Base-by-base conservation (phyloP, 2,888 invertebrate species). In the Apoda limacodes region DNA sequence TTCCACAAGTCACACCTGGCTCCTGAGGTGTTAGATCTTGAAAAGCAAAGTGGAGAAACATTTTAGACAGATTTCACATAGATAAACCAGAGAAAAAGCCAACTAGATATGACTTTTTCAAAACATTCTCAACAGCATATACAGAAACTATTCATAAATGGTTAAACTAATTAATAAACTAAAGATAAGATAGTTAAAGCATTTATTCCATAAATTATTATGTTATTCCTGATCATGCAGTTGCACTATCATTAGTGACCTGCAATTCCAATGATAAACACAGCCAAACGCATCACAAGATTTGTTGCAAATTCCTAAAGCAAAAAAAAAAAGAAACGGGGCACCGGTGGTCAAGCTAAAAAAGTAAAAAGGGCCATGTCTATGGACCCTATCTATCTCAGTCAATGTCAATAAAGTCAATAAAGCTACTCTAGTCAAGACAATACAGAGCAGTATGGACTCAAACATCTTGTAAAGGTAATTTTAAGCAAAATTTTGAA, bases 31-130 rank as follows among this genome's bases (percentile, higher is more conserved):
- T 13, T 28, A 11, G 28, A 20, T 20, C 13, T 28, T 9, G 28
- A 20, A 30, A 30, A 25, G 24, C 20, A 7, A 30, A 30, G 12
- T 30, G 30, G 30, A 24, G 25, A 25, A 24, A 25, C n/a, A 12
- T 12, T 13, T 21, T 30, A 10, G 14, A 24, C 13, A 28, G 13
- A 13, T 30, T 30, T 25, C 30, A 30, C 11, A 15, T 30, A 12
- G 30, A 24, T 10, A 30, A 30, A 14, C 30, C 23, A 9, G 30
- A 24, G 7, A 24, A 30, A 30, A 30, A 30, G 20, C 30, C 30
- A n/a, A 25, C 30, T 24, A 15, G 23, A 11, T 30, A 30, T 25
- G 25, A 24, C 20, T 30, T 24, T 19, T 25, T 30, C 25, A 15
- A 7, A 20, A 30, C 25, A 25, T 30, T 30, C 20, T 13, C 19